phyloP scores from a whole-genome alignment of 2,888 invertebrate genomes.

The Pristionchus japonicus region DNA sequence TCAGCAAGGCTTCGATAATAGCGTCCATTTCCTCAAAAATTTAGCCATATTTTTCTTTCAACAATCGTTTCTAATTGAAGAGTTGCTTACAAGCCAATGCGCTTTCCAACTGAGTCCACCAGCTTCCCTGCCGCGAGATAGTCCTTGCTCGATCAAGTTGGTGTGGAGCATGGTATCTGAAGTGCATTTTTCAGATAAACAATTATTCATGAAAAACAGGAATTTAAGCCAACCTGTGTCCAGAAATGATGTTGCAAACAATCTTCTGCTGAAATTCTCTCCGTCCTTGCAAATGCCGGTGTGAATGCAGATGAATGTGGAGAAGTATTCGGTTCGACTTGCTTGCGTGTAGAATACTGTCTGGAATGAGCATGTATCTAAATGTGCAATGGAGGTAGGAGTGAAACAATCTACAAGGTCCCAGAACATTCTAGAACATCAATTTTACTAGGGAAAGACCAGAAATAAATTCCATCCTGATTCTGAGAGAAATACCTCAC shows the following conservation, averaged over 20 bases:
- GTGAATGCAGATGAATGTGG: not conserved
- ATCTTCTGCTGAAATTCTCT: not conserved
- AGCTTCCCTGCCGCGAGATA: not conserved
- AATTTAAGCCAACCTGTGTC: not conserved
- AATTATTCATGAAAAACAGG: too few relatives aligned
- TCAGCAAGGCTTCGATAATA: not conserved
- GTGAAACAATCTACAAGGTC: too few relatives aligned
- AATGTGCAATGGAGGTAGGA: too few relatives aligned
- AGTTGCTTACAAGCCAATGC: not conserved
- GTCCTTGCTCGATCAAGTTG: not conserved
- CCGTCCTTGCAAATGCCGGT: not conserved
- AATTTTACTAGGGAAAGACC: too few relatives aligned
- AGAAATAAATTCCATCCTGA: too few relatives aligned
- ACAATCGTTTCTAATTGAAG: not conserved
- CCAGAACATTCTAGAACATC: too few relatives aligned
- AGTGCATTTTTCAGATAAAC: too few relatives aligned
- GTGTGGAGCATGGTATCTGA: not conserved
- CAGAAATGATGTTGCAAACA: not conserved
- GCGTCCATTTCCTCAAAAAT: not conserved
- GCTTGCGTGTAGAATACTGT: not conserved
- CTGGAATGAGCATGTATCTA: too few relatives aligned
- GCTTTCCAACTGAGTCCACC: not conserved
- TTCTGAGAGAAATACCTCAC: too few relatives aligned
- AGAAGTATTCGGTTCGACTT: not conserved
- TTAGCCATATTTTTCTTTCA: not conserved